These are phyloP conservation scores for Penaeus monodon DNA, from an alignment of 2,888 invertebrate genomes.

Conservation along the genomic window DNA sequence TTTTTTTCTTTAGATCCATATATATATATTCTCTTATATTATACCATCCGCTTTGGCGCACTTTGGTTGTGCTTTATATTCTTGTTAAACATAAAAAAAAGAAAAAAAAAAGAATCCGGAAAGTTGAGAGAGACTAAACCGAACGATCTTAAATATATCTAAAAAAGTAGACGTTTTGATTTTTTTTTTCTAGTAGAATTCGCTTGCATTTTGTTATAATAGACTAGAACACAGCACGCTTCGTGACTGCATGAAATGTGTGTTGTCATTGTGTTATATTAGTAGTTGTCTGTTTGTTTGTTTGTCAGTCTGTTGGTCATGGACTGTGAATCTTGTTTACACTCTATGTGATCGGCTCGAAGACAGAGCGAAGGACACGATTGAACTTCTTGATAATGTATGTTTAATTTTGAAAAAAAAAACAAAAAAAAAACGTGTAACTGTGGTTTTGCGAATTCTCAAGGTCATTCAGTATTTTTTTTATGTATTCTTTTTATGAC, in stretches of 20 bases:
- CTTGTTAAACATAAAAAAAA: no score
- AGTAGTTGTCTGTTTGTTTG: conserved; percentile 38
- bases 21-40: conserved; percentile 24
- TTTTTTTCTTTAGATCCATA: conserved; percentile 30
- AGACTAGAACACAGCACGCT: conserved; percentile 34
- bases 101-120: no score
- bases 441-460: not conserved
- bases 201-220: conserved; percentile 39
- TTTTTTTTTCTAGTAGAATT: conserved; percentile 15
- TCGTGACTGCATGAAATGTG: conserved; percentile 24
- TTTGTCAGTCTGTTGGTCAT: conserved; percentile 34
- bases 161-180: conserved; percentile 30
- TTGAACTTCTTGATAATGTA: no score
- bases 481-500: no score
- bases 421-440: not conserved
- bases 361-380: no score
- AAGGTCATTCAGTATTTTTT: no score
- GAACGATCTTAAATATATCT: conserved; percentile 35
- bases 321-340: conserved; percentile 11
- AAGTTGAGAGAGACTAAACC: not conserved
- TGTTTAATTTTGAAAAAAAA: not conserved
- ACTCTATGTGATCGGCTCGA: no score
- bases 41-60: conserved; percentile 38
- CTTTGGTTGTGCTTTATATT: conserved; percentile 42
- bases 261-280: conserved; percentile 22